Evolutionary conservation across 2,797 vertebrate species (phyloP), one percentile per base, ranked within the genome.

Genomic region (Cyprinodon diabolis): DNA sequence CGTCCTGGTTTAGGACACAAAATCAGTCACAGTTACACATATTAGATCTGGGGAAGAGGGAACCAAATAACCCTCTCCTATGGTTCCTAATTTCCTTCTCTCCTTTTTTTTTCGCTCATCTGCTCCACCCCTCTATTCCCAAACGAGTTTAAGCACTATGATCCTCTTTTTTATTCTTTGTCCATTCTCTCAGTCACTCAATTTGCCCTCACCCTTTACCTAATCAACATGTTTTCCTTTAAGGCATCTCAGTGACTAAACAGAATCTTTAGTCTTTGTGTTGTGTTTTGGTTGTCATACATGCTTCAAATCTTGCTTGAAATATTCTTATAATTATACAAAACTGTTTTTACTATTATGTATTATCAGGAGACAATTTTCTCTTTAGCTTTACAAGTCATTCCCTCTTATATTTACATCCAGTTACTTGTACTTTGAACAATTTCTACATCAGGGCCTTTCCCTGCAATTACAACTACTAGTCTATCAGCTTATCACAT

Each of bases 21-120:
- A 92, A 91, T 92, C 91, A 89, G 91, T 91, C 92, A 90, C 86
- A 91, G 92, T 92, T 93, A 91, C 89, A 91, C 88, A 91, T 91
- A 93, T 93, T 94, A 91, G 91, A 93, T 93, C 92, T 93, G 90
- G 90, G 89, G 69, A 82, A 88, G 87, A 75, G 82, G 82, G 87
- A 93, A 89, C 90, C 86, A 91, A 93, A 92, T 92, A 91, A 86
- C 79, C 87, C 85, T 89, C 84, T 82, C 80, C 85, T 89, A 75
- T 76, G 86, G 81, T 78, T 85, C 89, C 78, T 81, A 68, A 74
- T 86, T 73, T 82, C 74, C 82, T 79, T 79, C 83, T 71, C 68
- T 65, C 66, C 76, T 81, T 72, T 69, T 79, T 77, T 77, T 72
- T 82, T 72, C 66, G 76, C 81, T 85, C 78, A 65, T 72, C 80